Evolutionary conservation across 2,113 vertebrate species (phyloP).

Genomic region (Onychorhynchus coronatus): DNA sequence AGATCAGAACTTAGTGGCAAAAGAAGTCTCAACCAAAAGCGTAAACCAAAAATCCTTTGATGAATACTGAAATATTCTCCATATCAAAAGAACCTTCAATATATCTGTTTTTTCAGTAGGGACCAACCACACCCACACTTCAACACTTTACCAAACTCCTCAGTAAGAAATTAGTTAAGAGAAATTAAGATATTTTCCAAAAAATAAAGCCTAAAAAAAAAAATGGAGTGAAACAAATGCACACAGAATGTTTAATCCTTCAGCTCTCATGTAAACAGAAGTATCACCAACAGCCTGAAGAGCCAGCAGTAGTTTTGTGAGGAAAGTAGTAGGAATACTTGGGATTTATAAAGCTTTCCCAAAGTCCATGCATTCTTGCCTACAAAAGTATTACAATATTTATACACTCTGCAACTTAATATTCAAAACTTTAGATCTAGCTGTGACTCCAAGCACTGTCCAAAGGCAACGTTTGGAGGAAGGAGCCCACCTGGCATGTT

Average conservation of each 20-base stretch:
- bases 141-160: neutral
- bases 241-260: neutral
- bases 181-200: neutral
- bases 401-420: neutral
- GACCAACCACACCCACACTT: neutral
- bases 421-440: neutral
- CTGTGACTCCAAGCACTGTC: neutral
- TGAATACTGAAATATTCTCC: neutral
- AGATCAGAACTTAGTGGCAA: neutral
- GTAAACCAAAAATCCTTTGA: neutral
- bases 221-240: neutral
- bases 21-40: neutral
- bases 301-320: neutral
- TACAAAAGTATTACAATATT: neutral
- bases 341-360: neutral
- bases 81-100: neutral
- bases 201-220: neutral
- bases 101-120: neutral
- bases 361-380: neutral
- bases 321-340: neutral
- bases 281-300: neutral
- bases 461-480: neutral
- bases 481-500: neutral
- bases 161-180: neutral
- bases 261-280: rapidly evolving